These are phyloP conservation scores for Deilephila porcellus DNA, from an alignment of 2,888 invertebrate species.

Conservation along the genomic window DNA sequence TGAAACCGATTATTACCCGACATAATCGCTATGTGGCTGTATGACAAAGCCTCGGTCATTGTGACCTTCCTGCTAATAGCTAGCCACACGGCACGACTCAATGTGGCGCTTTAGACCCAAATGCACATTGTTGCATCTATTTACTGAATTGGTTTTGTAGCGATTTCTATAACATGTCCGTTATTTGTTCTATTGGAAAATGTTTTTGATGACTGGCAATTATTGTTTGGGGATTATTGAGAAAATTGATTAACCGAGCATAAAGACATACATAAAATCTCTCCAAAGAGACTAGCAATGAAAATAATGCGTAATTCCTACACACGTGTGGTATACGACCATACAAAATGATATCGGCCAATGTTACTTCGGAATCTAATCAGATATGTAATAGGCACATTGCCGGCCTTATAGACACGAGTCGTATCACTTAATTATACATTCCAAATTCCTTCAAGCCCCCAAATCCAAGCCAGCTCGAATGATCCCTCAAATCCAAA, in stretches of 20 bases:
- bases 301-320: no score
- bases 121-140: not conserved
- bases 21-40: slow-evolving; percentile 44
- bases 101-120: not conserved
- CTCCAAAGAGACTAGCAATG: no score
- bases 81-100: slow-evolving; percentile 28
- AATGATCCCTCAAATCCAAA: not conserved
- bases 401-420: not conserved
- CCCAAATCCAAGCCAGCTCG: slow-evolving; percentile 11
- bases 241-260: no score
- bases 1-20: slow-evolving; percentile 47
- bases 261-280: no score
- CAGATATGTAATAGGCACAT: not conserved
- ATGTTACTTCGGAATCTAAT: no score
- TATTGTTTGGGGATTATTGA: no score
- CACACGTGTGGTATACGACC: no score
- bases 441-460: slow-evolving; percentile 2
- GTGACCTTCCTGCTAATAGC: slow-evolving; percentile 40
- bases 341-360: no score
- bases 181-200: no score
- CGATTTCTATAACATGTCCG: no score
- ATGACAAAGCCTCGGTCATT: slow-evolving; percentile 46
- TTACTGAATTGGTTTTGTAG: not conserved
- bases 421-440: slow-evolving; percentile 5
- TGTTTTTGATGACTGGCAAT: no score